phyloP scores from a whole-genome alignment of 2,888 invertebrate genomes.

The Drosophila nr. perissopoda region DNA sequence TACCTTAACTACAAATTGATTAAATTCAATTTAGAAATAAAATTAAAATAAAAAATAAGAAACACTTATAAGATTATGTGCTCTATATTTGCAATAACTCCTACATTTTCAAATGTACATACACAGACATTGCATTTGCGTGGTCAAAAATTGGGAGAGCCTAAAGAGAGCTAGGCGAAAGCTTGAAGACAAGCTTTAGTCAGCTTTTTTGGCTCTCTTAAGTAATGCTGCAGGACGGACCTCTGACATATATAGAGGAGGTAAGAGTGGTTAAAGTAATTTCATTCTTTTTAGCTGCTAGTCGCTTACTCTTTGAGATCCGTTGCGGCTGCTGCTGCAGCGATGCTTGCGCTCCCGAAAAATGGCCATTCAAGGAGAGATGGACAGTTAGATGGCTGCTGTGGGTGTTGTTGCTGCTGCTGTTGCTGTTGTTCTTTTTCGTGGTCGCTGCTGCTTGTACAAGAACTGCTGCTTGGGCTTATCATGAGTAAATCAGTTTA shows the following conservation, averaged over 20 bases:
- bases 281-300: conserved; percentile 4
- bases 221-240: not conserved
- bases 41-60: not conserved
- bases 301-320: conserved; percentile 50
- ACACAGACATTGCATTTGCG: not conserved
- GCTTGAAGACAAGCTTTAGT: not conserved
- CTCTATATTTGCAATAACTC: not conserved
- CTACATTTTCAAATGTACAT: not conserved
- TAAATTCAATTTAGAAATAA: not conserved
- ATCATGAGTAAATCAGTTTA: conserved; percentile 74
- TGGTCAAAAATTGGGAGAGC: not conserved
- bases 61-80: not conserved
- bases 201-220: conserved; percentile 1
- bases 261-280: not conserved
- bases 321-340: conserved; percentile 44
- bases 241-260: not conserved
- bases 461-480: conserved; percentile 68
- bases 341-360: conserved; percentile 40
- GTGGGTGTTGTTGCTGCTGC: conserved; percentile 32
- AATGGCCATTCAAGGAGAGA: conserved; percentile 60
- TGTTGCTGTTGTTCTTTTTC: conserved; percentile 32
- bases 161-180: not conserved
- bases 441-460: conserved; percentile 50
- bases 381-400: conserved; percentile 68
- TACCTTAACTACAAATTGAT: not conserved